Evolutionary conservation across 2,888 invertebrate genomes (phyloP).

Genomic region (Julus scanicus): DNA sequence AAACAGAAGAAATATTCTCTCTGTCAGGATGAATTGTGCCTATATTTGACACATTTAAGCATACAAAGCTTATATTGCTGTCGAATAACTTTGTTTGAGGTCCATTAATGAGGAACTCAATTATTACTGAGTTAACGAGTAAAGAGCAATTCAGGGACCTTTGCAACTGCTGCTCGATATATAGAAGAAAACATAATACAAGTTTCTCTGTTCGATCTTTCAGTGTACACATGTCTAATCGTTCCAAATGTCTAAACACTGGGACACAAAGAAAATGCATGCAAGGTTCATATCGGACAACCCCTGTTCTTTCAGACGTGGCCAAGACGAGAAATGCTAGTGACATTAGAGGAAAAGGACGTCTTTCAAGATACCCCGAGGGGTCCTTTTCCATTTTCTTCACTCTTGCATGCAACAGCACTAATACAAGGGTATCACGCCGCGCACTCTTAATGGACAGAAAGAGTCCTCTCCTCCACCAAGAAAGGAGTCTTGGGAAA

Average conservation of each 20-base stretch:
- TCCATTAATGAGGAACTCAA: too few species aligned
- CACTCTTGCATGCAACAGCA: not conserved
- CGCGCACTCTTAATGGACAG: slow-evolving; percentile 40
- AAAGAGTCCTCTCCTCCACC: slow-evolving; percentile 38
- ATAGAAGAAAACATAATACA: too few species aligned
- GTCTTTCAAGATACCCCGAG: slow-evolving; percentile 40
- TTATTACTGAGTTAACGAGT: too few species aligned
- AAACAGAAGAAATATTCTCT: not conserved
- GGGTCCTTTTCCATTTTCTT: slow-evolving; percentile 37
- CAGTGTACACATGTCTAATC: not conserved
- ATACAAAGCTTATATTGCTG: too few species aligned
- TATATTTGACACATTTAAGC: too few species aligned
- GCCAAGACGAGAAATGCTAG: not conserved
- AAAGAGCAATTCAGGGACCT: too few species aligned
- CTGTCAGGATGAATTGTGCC: not conserved
- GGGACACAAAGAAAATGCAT: not conserved
- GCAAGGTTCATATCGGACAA: not conserved
- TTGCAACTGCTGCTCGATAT: too few species aligned
- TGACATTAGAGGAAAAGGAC: slow-evolving; percentile 13
- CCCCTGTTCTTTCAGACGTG: not conserved
- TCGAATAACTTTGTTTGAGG: too few species aligned
- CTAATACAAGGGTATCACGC: slow-evolving; percentile 47
- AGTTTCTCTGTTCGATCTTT: not conserved
- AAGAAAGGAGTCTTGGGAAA: slow-evolving; percentile 38
- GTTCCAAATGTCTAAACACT: too few species aligned